Evolutionary conservation across 2,888 invertebrate species (phyloP).

Genomic region (Chloroclystis v-ata): DNA sequence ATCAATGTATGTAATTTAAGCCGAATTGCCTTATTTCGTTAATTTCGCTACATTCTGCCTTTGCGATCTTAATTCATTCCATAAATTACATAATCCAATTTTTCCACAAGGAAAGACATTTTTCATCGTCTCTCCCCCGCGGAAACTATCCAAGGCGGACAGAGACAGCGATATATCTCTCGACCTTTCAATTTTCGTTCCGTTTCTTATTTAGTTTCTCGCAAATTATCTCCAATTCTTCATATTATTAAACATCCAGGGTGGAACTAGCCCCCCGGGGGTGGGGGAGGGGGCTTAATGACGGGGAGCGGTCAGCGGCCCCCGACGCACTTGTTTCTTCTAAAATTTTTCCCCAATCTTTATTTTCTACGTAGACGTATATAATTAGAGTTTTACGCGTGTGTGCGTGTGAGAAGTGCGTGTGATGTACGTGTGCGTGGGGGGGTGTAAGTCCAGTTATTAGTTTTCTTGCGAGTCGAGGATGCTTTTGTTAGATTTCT

Average conservation of each 20-base stretch:
- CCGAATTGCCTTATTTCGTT: no score
- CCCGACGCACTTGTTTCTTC: constrained; percentile 75
- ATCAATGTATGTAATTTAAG: no score
- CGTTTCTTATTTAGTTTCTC: constrained; percentile 79
- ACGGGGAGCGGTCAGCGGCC: constrained; percentile 72
- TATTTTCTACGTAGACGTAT: constrained; percentile 76
- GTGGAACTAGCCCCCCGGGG: constrained; percentile 63
- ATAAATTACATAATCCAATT: constrained; percentile 26
- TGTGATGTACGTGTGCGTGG: constrained; percentile 36
- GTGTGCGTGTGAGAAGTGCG: constrained; percentile 31
- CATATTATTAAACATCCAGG: constrained; percentile 78
- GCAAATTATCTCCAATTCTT: constrained; percentile 79
- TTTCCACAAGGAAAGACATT: constrained; percentile 23
- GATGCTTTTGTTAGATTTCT: constrained; percentile 78
- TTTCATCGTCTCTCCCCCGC: constrained; percentile 23
- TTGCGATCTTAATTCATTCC: constrained; percentile 17
- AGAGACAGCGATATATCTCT: constrained; percentile 38
- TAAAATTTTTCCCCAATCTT: constrained; percentile 79
- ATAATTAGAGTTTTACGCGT: constrained; percentile 65
- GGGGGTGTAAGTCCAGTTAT: constrained; percentile 70
- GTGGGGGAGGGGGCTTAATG: constrained; percentile 60
- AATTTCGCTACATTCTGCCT: background rate
- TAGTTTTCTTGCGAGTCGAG: constrained; percentile 74
- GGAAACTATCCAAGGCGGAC: constrained; percentile 31
- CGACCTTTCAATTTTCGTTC: constrained; percentile 75